Conservation (phyloP, 1,140 invertebrate species). For the Drosophila kohkoa region DNA sequence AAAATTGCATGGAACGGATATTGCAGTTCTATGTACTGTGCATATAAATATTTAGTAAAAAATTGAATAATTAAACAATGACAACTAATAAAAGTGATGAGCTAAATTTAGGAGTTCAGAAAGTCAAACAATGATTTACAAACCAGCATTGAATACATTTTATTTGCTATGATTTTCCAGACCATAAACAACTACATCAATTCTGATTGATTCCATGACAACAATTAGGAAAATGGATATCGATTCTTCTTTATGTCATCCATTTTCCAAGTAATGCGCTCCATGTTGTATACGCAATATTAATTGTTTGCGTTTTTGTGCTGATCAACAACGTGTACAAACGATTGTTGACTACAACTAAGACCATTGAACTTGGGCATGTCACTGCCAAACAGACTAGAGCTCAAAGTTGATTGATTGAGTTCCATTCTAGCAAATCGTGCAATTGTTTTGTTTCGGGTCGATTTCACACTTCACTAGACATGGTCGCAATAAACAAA, state of each 20-base stretch:
- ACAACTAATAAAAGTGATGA: background rate
- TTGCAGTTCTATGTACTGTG: background rate
- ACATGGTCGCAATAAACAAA: constrained; percentile 20
- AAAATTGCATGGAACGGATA: background rate
- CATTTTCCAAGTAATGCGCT: constrained; percentile 1
- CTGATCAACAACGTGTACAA: background rate
- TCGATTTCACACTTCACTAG: constrained; percentile 21
- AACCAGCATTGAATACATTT: background rate
- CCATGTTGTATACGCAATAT: constrained; percentile 17
- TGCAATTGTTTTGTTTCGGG: constrained; percentile 45
- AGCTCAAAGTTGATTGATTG: constrained; percentile 61
- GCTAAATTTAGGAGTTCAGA: background rate
- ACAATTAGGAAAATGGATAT: constrained; percentile 32
- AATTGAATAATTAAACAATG: background rate
- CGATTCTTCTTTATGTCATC: background rate
- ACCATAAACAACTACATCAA: constrained; percentile 6
- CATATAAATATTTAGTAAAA: background rate
- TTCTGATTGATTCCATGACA: constrained; percentile 14
- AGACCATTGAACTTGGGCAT: background rate
- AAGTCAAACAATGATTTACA: constrained; percentile 3
- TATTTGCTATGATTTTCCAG: constrained; percentile 5
- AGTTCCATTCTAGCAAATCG: constrained; percentile 49
- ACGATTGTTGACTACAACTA: background rate
- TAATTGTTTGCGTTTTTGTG: constrained; percentile 9
- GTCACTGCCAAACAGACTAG: constrained; percentile 36